These are phyloP conservation scores for Parnassius mnemosyne DNA, from an alignment of 2,888 invertebrate species.

Conservation along the genomic window DNA sequence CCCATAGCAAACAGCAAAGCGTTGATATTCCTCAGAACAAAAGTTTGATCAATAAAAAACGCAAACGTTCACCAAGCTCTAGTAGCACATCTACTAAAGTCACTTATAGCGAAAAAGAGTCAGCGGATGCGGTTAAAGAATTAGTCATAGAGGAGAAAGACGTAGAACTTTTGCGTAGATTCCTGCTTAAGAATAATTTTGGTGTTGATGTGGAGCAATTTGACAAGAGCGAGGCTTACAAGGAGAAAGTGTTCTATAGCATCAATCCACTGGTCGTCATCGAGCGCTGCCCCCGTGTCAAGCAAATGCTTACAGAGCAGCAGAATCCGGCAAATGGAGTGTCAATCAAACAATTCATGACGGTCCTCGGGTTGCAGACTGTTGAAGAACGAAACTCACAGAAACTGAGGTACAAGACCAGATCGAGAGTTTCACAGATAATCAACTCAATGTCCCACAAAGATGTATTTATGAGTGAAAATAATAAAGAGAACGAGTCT, in stretches of 20 bases:
- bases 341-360: constrained; percentile 40
- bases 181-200: constrained; percentile 33
- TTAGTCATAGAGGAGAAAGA: constrained; percentile 44
- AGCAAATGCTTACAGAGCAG: constrained; percentile 21
- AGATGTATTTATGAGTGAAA: neutral
- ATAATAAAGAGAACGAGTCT: constrained; percentile 16
- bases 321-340: constrained; percentile 16
- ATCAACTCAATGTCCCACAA: neutral
- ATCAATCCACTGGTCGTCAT: constrained; percentile 55
- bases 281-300: constrained; percentile 37
- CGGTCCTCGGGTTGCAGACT: constrained; percentile 42
- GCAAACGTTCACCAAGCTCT: neutral
- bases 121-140: constrained; percentile 35
- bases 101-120: neutral
- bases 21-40: neutral
- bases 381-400: constrained; percentile 17
- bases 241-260: constrained; percentile 42
- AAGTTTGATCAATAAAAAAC: neutral
- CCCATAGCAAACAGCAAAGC: neutral
- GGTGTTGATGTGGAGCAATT: constrained; percentile 41
- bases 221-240: constrained; percentile 45
- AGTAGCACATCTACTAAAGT: neutral
- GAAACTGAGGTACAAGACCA: constrained; percentile 17
- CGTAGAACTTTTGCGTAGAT: constrained; percentile 39
- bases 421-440: constrained; percentile 2